These are phyloP conservation scores for Dunckerocampus dactyliophorus DNA, from an alignment of 2,113 vertebrate species.

Conservation along the genomic window DNA sequence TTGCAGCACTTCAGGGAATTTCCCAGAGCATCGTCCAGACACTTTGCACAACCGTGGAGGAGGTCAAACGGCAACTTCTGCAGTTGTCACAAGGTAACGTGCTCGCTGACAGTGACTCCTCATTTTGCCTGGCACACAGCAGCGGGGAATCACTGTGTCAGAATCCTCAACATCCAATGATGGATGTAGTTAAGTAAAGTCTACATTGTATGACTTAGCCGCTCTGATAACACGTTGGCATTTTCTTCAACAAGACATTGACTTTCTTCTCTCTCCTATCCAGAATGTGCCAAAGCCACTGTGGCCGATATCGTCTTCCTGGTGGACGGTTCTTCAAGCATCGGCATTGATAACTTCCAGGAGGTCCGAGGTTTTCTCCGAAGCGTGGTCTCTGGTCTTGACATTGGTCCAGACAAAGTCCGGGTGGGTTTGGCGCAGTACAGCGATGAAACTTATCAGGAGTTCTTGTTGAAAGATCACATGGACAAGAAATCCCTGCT, in stretches of 20 bases:
- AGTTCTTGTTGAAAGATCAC: slow-evolving; percentile 74
- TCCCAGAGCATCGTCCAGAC: slow-evolving; percentile 65
- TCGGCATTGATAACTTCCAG: slow-evolving; percentile 65
- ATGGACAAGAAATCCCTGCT: slow-evolving; percentile 63
- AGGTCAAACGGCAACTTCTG: slow-evolving; percentile 52
- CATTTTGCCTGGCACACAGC: too few species aligned
- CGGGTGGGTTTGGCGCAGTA: slow-evolving; percentile 76
- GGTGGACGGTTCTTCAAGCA: slow-evolving; percentile 77
- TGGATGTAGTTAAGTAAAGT: too few species aligned
- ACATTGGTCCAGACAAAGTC: slow-evolving; percentile 70
- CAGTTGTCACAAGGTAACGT: slow-evolving; percentile 49
- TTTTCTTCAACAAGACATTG: background rate
- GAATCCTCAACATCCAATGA: too few species aligned
- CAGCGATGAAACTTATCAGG: slow-evolving; percentile 56
- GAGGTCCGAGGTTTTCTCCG: slow-evolving; percentile 71
- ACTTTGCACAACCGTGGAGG: slow-evolving; percentile 71
- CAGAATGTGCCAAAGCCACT: slow-evolving; percentile 72
- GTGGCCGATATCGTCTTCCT: slow-evolving; percentile 80
- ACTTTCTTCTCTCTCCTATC: slow-evolving; percentile 17
- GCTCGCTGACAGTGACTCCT: background rate
- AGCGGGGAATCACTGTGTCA: too few species aligned
- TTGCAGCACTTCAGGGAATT: slow-evolving; percentile 66
- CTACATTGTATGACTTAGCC: too few species aligned
- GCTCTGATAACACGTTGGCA: too few species aligned
- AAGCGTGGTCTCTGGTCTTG: slow-evolving; percentile 63